These are phyloP conservation scores for Dinomys branickii DNA, from an alignment of 2,113 vertebrate genomes.

Conservation along the genomic window DNA sequence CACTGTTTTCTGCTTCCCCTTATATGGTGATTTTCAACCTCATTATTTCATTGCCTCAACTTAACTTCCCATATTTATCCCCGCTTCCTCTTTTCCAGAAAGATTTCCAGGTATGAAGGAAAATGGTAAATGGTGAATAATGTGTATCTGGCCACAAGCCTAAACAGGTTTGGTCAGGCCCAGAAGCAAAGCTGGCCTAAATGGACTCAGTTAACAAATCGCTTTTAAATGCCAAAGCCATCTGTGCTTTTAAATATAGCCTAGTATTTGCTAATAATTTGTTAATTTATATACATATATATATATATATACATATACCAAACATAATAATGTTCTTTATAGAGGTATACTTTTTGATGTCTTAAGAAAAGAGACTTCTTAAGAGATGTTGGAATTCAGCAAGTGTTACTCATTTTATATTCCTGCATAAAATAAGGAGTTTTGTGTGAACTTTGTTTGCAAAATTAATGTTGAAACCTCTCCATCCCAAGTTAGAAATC, in stretches of 20 bases:
- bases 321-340: background rate
- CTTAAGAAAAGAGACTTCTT: slow-evolving; percentile 10
- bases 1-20: background rate
- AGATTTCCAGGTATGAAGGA: slow-evolving; percentile 5
- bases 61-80: background rate
- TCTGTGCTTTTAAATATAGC: slow-evolving; percentile 4
- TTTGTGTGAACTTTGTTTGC: background rate
- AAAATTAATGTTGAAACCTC: background rate
- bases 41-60: background rate
- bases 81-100: slow-evolving; percentile 31
- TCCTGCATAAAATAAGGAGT: background rate
- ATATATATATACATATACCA: background rate
- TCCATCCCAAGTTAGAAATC: slow-evolving; percentile 1
- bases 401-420: background rate
- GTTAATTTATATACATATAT: background rate
- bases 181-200: background rate
- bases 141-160: background rate
- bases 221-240: background rate
- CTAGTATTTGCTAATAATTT: background rate
- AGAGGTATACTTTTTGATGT: background rate
- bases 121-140: background rate
- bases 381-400: slow-evolving; percentile 3
- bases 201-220: background rate
- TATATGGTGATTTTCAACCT: background rate
- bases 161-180: background rate